phyloP scores from a whole-genome alignment of 2,113 vertebrate species.

The Chinchilla lanigera region DNA sequence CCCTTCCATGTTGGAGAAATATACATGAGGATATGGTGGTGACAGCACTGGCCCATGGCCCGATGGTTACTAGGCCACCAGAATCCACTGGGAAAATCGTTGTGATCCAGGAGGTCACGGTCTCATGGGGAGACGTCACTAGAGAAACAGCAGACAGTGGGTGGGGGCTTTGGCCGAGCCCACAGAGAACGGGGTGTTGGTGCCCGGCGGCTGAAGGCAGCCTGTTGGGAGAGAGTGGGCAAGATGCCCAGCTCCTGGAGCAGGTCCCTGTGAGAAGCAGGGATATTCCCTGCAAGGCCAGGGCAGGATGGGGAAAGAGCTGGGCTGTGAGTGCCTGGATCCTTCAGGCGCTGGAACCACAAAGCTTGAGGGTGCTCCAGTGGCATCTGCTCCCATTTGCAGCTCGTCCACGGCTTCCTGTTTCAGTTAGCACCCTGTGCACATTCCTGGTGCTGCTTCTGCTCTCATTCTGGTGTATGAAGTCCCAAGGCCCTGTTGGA shows the following conservation, averaged over 20 bases:
- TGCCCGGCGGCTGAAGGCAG: accelerated
- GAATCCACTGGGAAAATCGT: neutral
- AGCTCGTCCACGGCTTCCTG: neutral
- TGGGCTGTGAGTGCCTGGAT: accelerated
- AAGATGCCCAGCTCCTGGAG: no score
- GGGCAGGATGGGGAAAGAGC: neutral
- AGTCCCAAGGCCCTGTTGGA: no score
- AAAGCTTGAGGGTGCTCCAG: neutral
- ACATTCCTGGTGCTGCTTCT: neutral
- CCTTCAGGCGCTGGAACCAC: neutral
- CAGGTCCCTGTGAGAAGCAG: neutral
- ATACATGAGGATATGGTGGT: neutral
- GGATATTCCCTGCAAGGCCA: neutral
- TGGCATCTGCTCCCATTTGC: neutral
- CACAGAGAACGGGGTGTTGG: neutral
- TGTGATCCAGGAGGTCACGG: accelerated
- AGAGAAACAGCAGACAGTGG: neutral
- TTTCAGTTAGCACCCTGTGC: neutral
- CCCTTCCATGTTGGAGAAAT: neutral
- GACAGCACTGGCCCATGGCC: accelerated
- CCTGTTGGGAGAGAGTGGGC: neutral
- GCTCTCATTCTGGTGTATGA: accelerated
- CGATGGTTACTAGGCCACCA: neutral
- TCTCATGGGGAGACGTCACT: neutral
- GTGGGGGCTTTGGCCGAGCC: neutral